A percentile compares a stretch with the other conserved stretches of the same genome.
These are phyloP conservation scores for Troglohyphantes excavatus DNA, from an alignment of 2,888 invertebrate genomes.

Conservation along the genomic window DNA sequence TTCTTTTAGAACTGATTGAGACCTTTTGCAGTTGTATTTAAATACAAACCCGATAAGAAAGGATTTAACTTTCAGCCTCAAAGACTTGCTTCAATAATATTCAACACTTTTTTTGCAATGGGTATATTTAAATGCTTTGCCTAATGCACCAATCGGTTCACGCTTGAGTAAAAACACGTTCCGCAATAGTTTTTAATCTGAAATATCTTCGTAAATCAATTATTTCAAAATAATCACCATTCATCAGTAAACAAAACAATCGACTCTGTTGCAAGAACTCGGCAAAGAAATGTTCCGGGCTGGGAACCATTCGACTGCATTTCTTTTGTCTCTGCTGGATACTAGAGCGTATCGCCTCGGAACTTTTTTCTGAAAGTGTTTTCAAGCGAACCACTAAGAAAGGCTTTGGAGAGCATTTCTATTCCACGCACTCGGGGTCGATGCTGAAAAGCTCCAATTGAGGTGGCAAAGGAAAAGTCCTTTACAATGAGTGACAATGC, in stretches of 20 bases:
- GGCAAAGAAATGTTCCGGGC: conserved; percentile 41
- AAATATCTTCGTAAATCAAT: conserved; percentile 22
- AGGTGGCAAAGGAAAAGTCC: no score
- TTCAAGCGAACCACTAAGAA: conserved; percentile 46
- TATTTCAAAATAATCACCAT: conserved; percentile 19
- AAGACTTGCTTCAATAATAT: no score
- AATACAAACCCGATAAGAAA: no score
- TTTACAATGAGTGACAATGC: no score
- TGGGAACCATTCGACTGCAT: conserved; percentile 28
- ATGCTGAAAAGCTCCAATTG: background rate
- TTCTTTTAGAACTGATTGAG: no score
- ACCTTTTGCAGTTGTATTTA: no score
- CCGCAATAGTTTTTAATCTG: background rate
- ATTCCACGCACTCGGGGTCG: background rate
- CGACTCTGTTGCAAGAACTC: background rate
- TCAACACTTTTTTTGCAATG: background rate
- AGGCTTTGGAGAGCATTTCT: conserved; percentile 12
- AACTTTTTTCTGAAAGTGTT: conserved; percentile 62
- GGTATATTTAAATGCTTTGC: background rate
- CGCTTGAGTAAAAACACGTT: background rate
- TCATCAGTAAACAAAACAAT: conserved; percentile 26
- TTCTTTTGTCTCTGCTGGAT: conserved; percentile 27
- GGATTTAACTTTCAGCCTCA: no score
- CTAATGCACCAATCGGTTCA: background rate
- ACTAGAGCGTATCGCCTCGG: conserved; percentile 33